Evolutionary conservation across 1,140 invertebrate genomes (phyloP).

Genomic region (Cecropterus lyciades): DNA sequence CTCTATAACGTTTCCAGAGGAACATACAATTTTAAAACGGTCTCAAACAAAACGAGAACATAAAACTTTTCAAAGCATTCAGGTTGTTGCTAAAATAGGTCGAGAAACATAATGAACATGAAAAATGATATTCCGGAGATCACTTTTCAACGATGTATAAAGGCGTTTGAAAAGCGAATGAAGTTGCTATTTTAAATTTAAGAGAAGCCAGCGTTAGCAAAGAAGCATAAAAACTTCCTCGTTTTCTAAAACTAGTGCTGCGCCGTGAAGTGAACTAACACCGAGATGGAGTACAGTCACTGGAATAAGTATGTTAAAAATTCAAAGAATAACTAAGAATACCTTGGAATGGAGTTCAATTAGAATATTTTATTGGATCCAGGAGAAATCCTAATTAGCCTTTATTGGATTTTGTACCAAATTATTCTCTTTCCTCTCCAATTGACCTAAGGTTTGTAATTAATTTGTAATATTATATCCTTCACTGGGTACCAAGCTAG

Average conservation of each 20-base stretch:
- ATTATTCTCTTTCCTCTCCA: too few species aligned
- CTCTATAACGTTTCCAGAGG: not conserved
- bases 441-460: too few species aligned
- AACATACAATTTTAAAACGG: constrained; percentile 1
- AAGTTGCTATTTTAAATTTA: constrained; percentile 32
- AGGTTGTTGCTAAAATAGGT: constrained; percentile 30
- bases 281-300: not conserved
- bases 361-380: too few species aligned
- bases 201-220: constrained; percentile 4
- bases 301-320: not conserved
- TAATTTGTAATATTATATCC: too few species aligned
- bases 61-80: constrained; percentile 33
- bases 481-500: too few species aligned
- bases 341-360: too few species aligned
- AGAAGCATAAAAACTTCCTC: constrained; percentile 10
- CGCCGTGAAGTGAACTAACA: not conserved
- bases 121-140: constrained; percentile 34
- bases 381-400: too few species aligned
- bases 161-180: constrained; percentile 22
- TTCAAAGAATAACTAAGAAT: not conserved
- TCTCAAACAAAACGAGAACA: constrained; percentile 7
- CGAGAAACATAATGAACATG: constrained; percentile 35
- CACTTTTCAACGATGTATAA: constrained; percentile 29
- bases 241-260: constrained; percentile 6
- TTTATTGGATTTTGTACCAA: too few species aligned